A percentile compares a stretch with the other conserved stretches of the same genome.
Evolutionary conservation across 2,113 vertebrate species (phyloP).

Genomic region (Ailurus styani): DNA sequence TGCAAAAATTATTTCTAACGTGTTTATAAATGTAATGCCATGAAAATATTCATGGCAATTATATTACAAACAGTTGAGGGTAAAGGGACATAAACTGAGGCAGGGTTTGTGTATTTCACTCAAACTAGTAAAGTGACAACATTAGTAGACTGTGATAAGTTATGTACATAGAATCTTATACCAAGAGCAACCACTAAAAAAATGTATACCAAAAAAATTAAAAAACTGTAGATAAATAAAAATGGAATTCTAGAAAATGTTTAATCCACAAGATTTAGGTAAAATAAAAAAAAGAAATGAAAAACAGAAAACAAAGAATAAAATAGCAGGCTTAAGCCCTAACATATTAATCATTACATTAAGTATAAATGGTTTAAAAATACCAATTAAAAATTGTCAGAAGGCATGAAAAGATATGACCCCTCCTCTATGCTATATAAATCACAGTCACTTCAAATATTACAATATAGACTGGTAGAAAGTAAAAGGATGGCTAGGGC

Average conservation of each 20-base stretch:
- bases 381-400: not conserved
- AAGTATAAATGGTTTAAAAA: slow-evolving; percentile 4
- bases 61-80: not conserved
- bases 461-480: not conserved
- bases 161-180: not conserved
- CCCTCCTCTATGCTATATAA: not conserved
- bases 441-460: not conserved
- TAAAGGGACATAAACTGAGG: not conserved
- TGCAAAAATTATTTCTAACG: not conserved
- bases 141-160: not conserved
- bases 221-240: not conserved
- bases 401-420: not conserved
- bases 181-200: not conserved
- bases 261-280: not conserved
- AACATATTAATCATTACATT: not conserved
- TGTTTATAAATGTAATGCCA: not conserved
- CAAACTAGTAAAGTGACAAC: not conserved
- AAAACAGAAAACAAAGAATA: not conserved
- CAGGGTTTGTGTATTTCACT: not conserved
- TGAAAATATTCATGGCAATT: not conserved
- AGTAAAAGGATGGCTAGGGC: not conserved
- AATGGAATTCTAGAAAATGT: not conserved
- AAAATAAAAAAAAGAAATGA: not conserved
- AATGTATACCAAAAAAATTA: not conserved
- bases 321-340: not conserved